Conservation (phyloP, 2,113 vertebrate species). For the Prunella fulvescens region DNA sequence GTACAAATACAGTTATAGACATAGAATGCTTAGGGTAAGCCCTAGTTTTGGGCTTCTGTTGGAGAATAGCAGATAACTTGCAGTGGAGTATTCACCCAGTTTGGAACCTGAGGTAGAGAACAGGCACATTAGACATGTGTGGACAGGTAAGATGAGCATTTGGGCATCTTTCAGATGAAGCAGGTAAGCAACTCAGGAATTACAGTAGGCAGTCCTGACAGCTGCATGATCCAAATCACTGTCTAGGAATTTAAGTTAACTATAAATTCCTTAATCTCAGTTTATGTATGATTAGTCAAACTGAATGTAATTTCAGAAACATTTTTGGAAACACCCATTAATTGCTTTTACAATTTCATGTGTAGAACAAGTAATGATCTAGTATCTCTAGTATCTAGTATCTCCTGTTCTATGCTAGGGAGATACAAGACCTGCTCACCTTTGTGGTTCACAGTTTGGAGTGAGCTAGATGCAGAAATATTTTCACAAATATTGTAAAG, state of each 20-base stretch:
- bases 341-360: background rate
- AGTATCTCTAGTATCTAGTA: background rate
- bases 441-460: background rate
- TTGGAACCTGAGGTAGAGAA: background rate
- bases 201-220: background rate
- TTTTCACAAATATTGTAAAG: background rate
- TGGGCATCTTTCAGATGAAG: background rate
- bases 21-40: background rate
- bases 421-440: background rate
- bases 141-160: background rate
- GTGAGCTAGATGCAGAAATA: background rate
- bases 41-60: background rate
- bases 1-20: background rate
- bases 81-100: background rate
- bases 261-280: background rate
- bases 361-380: background rate
- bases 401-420: background rate
- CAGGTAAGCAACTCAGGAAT: background rate
- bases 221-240: background rate
- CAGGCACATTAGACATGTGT: background rate
- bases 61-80: background rate
- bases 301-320: background rate
- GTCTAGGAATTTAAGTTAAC: background rate
- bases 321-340: background rate
- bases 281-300: background rate